Evolutionary conservation across 2,113 vertebrate species (phyloP), one percentile per base, ranked within the genome.

Genomic region (Meles meles): DNA sequence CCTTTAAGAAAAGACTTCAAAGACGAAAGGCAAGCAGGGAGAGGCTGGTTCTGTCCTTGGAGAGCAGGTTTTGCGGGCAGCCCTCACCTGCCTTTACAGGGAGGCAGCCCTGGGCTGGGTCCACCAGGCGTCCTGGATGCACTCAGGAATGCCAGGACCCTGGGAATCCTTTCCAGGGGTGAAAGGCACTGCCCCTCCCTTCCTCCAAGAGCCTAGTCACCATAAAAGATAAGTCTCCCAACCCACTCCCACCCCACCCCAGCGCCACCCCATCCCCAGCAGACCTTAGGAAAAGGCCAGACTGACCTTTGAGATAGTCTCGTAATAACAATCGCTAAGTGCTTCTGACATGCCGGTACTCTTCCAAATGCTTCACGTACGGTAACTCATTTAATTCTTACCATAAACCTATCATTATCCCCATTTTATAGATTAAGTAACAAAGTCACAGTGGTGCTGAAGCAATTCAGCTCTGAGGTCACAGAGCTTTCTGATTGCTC

Each of bases 1-100:
- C 88, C 91, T 97, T 96, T 76, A 92, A 89, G 90, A 47, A 88
- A 88, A 96, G 74, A 71, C 71, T 67, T 47, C 71, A 57, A 57
- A 84, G 88, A 37, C 15, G 34, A 76, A 37, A 57, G 25, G 42
- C 49, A n/a, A 89, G 59, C 49, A 6, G 67, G 7, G 39, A 61
- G 31, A 82, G 39, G 74, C 47, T 10, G 39, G 47, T 9, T n/a
- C 63, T 34, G 37, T 63, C 72, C 83, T 29, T 12, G 55, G 15
- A 44, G 39, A 17, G 17, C 1, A 17, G 57, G 21, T 37, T 47
- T 47, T 39, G 1, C 71, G 4, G 29, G 27, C 34, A 18, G 15
- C 13, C 2, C 15, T 89, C 59, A 27, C n/a, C 13, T 23, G 27
- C 57, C 61, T 37, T 27, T n/a, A 52, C 65, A 42, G 76, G 77